Evolutionary conservation across 2,113 vertebrate genomes (phyloP).

Genomic region (Saguinus midas): DNA sequence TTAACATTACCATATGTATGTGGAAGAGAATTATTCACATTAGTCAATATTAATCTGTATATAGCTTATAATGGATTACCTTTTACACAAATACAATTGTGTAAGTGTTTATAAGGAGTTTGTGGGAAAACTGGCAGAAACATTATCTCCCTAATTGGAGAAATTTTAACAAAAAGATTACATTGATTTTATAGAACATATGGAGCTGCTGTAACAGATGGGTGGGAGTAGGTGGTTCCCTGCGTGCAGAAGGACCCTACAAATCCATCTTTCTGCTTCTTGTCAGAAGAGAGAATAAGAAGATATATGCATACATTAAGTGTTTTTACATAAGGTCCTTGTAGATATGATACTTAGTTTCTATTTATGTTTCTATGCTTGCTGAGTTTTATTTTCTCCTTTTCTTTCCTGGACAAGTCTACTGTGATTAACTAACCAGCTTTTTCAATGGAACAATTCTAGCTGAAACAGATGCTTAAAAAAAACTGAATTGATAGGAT

Average conservation of each 20-base stretch:
- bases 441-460: not conserved
- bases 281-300: not conserved
- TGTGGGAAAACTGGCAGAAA: not conserved
- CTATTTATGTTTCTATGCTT: not conserved
- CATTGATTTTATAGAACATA: conserved; percentile 14
- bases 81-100: not conserved
- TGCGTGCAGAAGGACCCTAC: not conserved
- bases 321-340: not conserved
- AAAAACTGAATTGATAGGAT: not conserved
- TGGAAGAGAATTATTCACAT: not conserved
- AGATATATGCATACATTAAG: not conserved
- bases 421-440: not conserved
- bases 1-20: not conserved
- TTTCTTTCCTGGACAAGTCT: not conserved
- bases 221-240: conserved; percentile 7
- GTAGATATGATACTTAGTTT: not conserved
- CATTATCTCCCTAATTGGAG: not conserved
- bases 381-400: not conserved
- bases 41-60: not conserved
- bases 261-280: not conserved
- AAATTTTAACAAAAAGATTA: not conserved
- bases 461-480: not conserved
- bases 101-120: not conserved
- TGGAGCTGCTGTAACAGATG: not conserved
- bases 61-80: not conserved